Base-by-base conservation (phyloP, 1,140 invertebrate species). In the Cydia strobilella region DNA sequence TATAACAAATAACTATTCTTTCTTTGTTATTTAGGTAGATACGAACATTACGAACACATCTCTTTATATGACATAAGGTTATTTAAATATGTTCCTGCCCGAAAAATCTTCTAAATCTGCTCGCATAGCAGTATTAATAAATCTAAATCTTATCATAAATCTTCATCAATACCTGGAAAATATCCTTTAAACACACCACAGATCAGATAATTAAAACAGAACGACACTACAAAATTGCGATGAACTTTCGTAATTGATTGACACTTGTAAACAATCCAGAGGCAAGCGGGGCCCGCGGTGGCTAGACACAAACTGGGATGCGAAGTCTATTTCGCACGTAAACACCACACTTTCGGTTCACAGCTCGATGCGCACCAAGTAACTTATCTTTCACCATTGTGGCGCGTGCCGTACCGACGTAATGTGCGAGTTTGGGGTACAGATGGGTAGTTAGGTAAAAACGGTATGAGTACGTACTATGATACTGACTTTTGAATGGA, bases 381-480 rank as follows among this genome's bases (percentile, higher is more conserved):
- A 87, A 92, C 90, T 89, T 91, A 88, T 92, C 90, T 92, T 92
- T 92, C 90, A 92, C 90, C 90, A 92, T 92, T 92, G 90, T 92
- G 84, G 87, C 88, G 84, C 86, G 86, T 89, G 88, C 87, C 86
- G 82, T 54, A 18, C n/a, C 25, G 10, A 79, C 77, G 81, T 82
- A 86, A 78, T 75, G 74, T 76, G 76, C 73, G 79, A 77, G 74
- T 79, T 45, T 20, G 10, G 18, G 71, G 62, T 76, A 72, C 74
- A 90, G 89, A 90, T 77, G 77, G 77, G 80, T 74, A 79, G 82
- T 42, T 86, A 76, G 77, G 77, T 79, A 80, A 79, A 59, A 77
- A 73, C 5, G 48, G 7, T 10, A 39, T 39, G 35, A 39, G 35
- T 39, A 1, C 31, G 0, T 31, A 39, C 35, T 7, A 4, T 35